Base-by-base conservation (phyloP, 64 coral and sea anemone genomes). In the Porites lutea region DNA sequence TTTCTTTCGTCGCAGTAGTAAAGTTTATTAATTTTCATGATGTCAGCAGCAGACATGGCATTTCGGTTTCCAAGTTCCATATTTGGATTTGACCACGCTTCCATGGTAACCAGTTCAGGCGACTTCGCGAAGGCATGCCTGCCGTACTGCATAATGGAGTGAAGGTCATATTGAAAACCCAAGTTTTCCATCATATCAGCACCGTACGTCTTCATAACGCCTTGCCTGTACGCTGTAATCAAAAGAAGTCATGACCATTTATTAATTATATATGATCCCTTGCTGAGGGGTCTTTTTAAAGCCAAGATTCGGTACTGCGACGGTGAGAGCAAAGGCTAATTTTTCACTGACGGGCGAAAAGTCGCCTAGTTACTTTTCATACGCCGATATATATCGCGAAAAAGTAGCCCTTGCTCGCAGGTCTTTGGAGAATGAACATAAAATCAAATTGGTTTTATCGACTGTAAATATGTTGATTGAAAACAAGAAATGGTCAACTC, bases 61-160 rank as follows among this genome's bases (percentile, higher is more conserved):
- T 82, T 82, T 43, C 59, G 8, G 52, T 64, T 82, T 2, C 79
- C 79, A 64, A 82, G 79, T 43, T 59, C 60, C 79, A 82, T 82
- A 15, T 43, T 14, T 13, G 79, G 79, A 64, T 82, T 48, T 23
- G 19, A 27, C 79, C 27, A 59, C 27, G 79, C 79, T 37, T 58
- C 37, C 60, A 82, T 82, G 52, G 79, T 82, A 6, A 64, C 20
- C 72, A 74, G 45, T 12, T 53, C 37, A 13, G n/a, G 8, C 21
- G 6, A 0, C 21, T 82, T 82, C 18, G 79, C 79, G 52, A 57
- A 57, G 12, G 50, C 13, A 14, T n/a, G 58, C 52, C 59, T 82
- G 9, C 18, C 13, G 60, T 82, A 82, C 5, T 58, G 79, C 79
- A 82, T 82, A 43, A 82, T 64, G n/a, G 79, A 82, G 3, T 82